Percentiles rank a stretch among this genome's conserved stretches.
Conservation (phyloP, 1,140 invertebrate genomes). For the Musca vetustissima region DNA sequence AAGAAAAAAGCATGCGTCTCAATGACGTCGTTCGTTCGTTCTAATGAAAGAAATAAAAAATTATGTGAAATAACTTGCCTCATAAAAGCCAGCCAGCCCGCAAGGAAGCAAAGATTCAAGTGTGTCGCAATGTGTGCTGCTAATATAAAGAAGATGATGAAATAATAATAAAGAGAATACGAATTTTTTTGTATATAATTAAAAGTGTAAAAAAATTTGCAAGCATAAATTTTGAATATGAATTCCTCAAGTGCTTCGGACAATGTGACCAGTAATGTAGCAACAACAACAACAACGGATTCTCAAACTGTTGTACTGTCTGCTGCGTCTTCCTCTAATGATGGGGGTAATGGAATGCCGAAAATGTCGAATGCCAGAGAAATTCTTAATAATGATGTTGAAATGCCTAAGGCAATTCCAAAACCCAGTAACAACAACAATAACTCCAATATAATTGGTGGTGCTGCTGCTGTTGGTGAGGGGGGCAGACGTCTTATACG, state of each 20-base stretch:
- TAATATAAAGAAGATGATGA: not conserved
- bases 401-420: not conserved
- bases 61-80: not conserved
- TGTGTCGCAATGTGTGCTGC: not conserved
- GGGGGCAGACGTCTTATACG: not conserved
- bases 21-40: constrained; percentile 10
- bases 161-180: constrained; percentile 1
- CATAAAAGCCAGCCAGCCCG: too few relatives aligned
- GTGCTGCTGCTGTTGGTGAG: not conserved
- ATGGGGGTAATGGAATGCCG: too few relatives aligned
- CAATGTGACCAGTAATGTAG: not conserved
- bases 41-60: not conserved
- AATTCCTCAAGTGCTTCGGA: not conserved
- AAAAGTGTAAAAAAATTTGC: not conserved
- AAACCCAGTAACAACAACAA: not conserved
- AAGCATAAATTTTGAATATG: not conserved
- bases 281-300: too few relatives aligned
- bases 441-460: not conserved
- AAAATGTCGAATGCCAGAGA: too few relatives aligned
- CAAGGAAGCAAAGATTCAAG: not conserved
- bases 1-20: constrained; percentile 12
- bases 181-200: not conserved
- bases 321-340: not conserved
- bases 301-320: too few relatives aligned
- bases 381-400: too few relatives aligned